Evolutionary conservation across 2,888 invertebrate species (phyloP).

Genomic region (Theristus sp.): DNA sequence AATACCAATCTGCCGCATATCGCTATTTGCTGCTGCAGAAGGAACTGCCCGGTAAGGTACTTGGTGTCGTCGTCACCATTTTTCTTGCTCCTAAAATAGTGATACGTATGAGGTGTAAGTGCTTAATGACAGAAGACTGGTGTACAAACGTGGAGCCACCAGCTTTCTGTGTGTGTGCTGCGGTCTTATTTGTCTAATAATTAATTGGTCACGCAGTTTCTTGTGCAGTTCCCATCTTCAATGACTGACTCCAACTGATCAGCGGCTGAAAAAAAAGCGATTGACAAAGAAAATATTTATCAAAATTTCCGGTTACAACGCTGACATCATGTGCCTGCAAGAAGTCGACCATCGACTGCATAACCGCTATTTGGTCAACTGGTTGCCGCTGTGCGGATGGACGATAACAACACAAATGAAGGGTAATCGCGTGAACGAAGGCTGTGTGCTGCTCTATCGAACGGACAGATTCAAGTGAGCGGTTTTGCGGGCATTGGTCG

Average conservation of each 20-base stretch:
- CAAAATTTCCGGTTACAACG: conserved; percentile 53
- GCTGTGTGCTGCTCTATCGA: conserved; percentile 57
- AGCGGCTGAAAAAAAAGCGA: too few species aligned
- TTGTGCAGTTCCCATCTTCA: too few species aligned
- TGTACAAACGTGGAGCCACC: too few species aligned
- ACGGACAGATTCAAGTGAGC: conserved; percentile 45
- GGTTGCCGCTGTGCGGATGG: conserved; percentile 37
- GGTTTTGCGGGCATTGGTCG: conserved; percentile 3
- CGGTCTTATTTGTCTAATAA: too few species aligned
- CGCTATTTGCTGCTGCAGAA: conserved; percentile 63
- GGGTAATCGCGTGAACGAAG: conserved; percentile 50
- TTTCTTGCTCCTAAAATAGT: too few species aligned
- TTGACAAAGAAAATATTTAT: too few species aligned
- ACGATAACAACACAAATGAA: conserved; percentile 15
- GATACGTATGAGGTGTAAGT: too few species aligned
- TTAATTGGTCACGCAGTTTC: too few species aligned
- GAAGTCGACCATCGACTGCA: conserved; percentile 71
- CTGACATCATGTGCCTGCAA: conserved; percentile 72
- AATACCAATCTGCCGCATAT: conserved; percentile 62
- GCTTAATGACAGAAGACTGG: too few species aligned
- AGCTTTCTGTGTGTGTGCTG: too few species aligned
- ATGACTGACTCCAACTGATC: too few species aligned
- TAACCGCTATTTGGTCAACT: conserved; percentile 37
- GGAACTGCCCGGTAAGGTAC: conserved; percentile 50
- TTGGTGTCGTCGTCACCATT: too few species aligned